A percentile compares a stretch with the other conserved stretches of the same genome.
These are phyloP conservation scores for Drosophila yakuba DNA, from an alignment of 1,140 invertebrate genomes.

Conservation along the genomic window DNA sequence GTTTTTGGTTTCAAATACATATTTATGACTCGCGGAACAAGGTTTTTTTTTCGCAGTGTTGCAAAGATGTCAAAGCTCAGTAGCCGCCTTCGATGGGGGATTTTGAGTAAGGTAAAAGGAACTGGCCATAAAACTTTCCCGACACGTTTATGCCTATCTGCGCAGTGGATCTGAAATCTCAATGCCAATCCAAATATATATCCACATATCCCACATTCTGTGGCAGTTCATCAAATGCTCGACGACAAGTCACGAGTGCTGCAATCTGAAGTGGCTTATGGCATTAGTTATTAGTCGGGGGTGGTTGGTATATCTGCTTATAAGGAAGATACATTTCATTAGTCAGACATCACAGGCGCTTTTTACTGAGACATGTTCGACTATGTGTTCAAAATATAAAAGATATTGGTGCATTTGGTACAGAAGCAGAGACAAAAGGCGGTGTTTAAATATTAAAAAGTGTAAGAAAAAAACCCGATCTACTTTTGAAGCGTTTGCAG, in stretches of 20 bases:
- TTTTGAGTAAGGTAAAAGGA: slow-evolving; percentile 23
- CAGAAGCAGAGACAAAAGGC: no score
- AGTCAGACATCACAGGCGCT: slow-evolving; percentile 37
- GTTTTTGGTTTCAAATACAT: no score
- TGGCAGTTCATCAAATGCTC: slow-evolving; percentile 71
- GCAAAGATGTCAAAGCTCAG: slow-evolving; percentile 56
- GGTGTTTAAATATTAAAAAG: no score
- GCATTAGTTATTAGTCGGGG: slow-evolving; percentile 34
- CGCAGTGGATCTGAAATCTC: slow-evolving; percentile 16
- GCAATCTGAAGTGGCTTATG: slow-evolving; percentile 42
- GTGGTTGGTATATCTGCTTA: slow-evolving; percentile 6
- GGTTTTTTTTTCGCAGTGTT: background rate
- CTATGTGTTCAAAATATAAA: background rate
- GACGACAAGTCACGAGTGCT: slow-evolving; percentile 45
- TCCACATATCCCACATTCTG: slow-evolving; percentile 3
- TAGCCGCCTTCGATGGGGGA: slow-evolving; percentile 30
- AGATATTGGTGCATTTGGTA: no score
- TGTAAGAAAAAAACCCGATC: no score
- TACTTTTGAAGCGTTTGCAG: no score
- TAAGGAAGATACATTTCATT: slow-evolving; percentile 38
- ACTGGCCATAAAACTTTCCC: slow-evolving; percentile 67
- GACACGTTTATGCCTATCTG: slow-evolving; percentile 68
- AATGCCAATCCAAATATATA: slow-evolving; percentile 33
- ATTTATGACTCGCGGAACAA: no score
- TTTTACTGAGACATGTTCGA: slow-evolving; percentile 27